Evolutionary conservation across 2,888 invertebrate species (phyloP).

Genomic region (Marronus borbonicus): DNA sequence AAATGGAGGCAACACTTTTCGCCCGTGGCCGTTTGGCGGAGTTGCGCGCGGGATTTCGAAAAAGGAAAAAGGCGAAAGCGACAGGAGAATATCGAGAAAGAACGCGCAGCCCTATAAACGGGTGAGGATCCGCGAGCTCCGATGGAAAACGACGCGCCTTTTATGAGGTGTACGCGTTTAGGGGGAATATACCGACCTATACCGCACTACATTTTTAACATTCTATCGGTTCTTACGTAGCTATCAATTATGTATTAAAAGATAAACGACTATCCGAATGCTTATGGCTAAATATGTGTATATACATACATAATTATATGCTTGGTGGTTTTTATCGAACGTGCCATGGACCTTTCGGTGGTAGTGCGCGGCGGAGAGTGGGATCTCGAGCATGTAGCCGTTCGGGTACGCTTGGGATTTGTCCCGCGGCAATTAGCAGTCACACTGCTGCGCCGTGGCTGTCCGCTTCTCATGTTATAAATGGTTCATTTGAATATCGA

Average conservation of each 20-base stretch:
- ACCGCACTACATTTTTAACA: slow-evolving; percentile 67
- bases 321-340: slow-evolving; percentile 67
- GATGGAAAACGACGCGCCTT: too few relatives aligned
- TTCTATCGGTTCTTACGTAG: slow-evolving; percentile 69
- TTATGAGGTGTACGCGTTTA: slow-evolving; percentile 41
- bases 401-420: slow-evolving; percentile 56
- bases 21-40: slow-evolving; percentile 42
- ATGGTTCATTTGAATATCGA: slow-evolving; percentile 67
- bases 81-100: slow-evolving; percentile 14
- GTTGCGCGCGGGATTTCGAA: slow-evolving; percentile 14
- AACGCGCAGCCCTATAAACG: slow-evolving; percentile 38
- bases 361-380: slow-evolving; percentile 56
- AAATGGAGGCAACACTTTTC: slow-evolving; percentile 41
- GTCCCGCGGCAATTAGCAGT: slow-evolving; percentile 64
- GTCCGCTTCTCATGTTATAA: slow-evolving; percentile 65
- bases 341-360: slow-evolving; percentile 62
- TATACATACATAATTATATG: slow-evolving; percentile 72
- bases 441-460: slow-evolving; percentile 63
- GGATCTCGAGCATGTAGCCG: slow-evolving; percentile 24
- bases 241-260: slow-evolving; percentile 71
- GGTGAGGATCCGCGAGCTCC: slow-evolving; percentile 16
- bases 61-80: not conserved
- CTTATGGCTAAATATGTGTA: slow-evolving; percentile 71
- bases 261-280: slow-evolving; percentile 71
- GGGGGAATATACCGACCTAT: slow-evolving; percentile 63